Evolutionary conservation across 2,797 vertebrate genomes (phyloP), one percentile per base, ranked within the genome.

Genomic region (Cirrhinus molitorella): DNA sequence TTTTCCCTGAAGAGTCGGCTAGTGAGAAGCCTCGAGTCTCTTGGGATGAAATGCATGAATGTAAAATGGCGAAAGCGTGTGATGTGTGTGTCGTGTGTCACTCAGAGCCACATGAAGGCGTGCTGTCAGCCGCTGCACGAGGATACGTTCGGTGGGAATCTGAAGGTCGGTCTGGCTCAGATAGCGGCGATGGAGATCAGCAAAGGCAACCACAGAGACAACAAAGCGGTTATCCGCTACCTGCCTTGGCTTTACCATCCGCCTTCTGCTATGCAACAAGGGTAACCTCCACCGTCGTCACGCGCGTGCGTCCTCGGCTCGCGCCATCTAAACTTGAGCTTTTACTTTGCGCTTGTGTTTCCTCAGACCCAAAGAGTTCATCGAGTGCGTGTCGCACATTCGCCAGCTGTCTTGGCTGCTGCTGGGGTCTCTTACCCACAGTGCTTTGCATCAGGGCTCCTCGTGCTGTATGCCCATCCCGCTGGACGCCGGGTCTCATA

Each of bases 151-250:
- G 98, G 98, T 16, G 98, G 98, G 51, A 99, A 99, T 89, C 95
- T 99, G 86, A 99, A 99, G 93, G 98, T 99, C 75, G 98, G 98
- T 40, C 93, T 99, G 92, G 96, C 98, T 78, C 98, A 99, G 92
- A 95, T 99, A n/a, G 96, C 97, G 40, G 97, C 98, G 85, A 99
- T 99, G 98, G 98, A 99, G 91, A 99, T 99, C 93, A 98, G 96
- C 83, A 96, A 97, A 91, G 98, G 98, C 88, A 99, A 99, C 93
- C 98, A 99, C 88, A 96, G 98, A 78, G 98, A 99, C 90, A 99
- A 99, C 93, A 99, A 99, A 92, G 97, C 98, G 71, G 97, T 99
- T 75, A 96, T 96, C 79, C 97, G 98, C 47, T 99, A 98, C 81
- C 94, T 99, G 71, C 98, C 98, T 40, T 99, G 98, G 98, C 96